Evolutionary conservation across 2,888 invertebrate genomes (phyloP).

Genomic region (Abscondita cerata): DNA sequence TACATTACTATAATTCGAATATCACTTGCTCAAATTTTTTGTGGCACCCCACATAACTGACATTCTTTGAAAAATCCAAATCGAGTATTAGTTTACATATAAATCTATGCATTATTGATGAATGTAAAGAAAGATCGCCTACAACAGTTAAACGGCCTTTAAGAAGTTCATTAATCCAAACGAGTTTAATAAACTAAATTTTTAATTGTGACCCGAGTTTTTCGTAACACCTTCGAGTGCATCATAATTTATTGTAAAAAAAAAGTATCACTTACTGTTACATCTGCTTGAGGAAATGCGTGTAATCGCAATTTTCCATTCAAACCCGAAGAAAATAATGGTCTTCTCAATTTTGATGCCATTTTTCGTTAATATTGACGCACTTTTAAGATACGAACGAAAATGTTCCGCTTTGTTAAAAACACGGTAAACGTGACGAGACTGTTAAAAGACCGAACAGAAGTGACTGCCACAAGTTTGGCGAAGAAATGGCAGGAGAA

Average conservation of each 20-base stretch:
- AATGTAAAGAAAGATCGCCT: not conserved
- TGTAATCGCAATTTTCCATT: slow-evolving; percentile 17
- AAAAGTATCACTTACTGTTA: slow-evolving; percentile 9
- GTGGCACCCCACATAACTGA: no score
- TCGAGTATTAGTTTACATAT: not conserved
- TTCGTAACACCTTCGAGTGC: not conserved
- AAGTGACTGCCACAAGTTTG: slow-evolving; percentile 6
- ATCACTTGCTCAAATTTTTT: no score
- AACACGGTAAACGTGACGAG: slow-evolving; percentile 6
- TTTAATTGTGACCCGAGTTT: slow-evolving; percentile 8
- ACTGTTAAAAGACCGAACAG: not conserved
- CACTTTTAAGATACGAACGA: not conserved
- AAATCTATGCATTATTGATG: not conserved
- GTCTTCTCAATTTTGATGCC: slow-evolving; percentile 59
- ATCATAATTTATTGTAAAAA: not conserved
- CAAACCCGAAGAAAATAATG: slow-evolving; percentile 45
- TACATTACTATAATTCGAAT: no score
- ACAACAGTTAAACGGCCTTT: slow-evolving; percentile 19
- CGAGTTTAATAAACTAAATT: slow-evolving; percentile 12
- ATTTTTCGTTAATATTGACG: slow-evolving; percentile 40
- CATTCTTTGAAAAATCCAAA: not conserved
- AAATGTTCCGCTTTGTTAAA: not conserved
- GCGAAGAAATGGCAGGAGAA: slow-evolving; percentile 2
- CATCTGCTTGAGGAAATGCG: slow-evolving; percentile 9
- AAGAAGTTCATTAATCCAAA: slow-evolving; percentile 18